phyloP scores from a whole-genome alignment of 2,888 invertebrate species.

The Pollenia angustigena region DNA sequence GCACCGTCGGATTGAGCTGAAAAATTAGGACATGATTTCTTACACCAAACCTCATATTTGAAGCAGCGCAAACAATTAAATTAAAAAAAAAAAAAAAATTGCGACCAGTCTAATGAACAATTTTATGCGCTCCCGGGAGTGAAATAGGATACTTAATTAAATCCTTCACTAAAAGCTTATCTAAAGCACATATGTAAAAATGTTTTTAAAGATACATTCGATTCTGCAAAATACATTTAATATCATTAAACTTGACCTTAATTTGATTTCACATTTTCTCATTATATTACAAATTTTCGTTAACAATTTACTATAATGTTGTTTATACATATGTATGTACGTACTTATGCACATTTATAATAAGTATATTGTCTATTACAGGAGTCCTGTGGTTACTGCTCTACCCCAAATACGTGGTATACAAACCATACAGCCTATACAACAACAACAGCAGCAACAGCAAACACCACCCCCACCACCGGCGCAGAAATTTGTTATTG shows the following conservation, averaged over 20 bases:
- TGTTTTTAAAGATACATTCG: too few relatives aligned
- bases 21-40: too few relatives aligned
- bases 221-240: slow-evolving; percentile 4
- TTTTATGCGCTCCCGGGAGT: too few relatives aligned
- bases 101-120: too few relatives aligned
- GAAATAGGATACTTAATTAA: too few relatives aligned
- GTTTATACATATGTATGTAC: slow-evolving; percentile 11
- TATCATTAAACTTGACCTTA: slow-evolving; percentile 47
- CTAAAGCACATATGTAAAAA: too few relatives aligned
- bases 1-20: too few relatives aligned
- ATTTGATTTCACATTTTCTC: slow-evolving; percentile 39
- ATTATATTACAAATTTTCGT: slow-evolving; percentile 10
- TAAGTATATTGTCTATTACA: slow-evolving; percentile 62
- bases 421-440: slow-evolving; percentile 77
- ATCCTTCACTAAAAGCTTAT: too few relatives aligned
- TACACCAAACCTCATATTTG: too few relatives aligned
- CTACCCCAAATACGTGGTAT: slow-evolving; percentile 80
- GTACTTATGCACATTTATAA: background rate
- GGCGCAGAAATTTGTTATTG: slow-evolving; percentile 82
- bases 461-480: slow-evolving; percentile 58
- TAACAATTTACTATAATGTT: slow-evolving; percentile 4
- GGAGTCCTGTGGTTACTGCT: slow-evolving; percentile 81
- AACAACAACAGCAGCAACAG: slow-evolving; percentile 61
- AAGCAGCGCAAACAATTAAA: too few relatives aligned
- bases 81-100: too few relatives aligned